A percentile compares a stretch with the other conserved stretches of the same genome.
Conservation (phyloP, 2,113 vertebrate species). For the Epinephelus moara region DNA sequence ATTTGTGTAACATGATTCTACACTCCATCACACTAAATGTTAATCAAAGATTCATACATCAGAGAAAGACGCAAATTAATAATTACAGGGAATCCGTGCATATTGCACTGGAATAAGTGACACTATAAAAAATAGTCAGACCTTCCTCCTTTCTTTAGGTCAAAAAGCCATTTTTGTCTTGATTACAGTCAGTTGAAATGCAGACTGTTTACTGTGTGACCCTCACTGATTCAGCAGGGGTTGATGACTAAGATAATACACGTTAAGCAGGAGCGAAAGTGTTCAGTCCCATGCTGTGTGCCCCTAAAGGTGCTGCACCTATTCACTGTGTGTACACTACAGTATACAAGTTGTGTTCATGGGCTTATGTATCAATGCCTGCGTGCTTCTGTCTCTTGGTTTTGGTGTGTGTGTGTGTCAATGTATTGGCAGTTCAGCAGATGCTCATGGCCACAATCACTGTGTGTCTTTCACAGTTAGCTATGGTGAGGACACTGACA, state of each 20-base stretch:
- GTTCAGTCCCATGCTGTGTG: no score
- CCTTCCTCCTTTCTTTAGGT: not conserved
- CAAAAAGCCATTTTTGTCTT: no score
- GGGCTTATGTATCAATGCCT: not conserved
- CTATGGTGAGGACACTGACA: slow-evolving; percentile 1
- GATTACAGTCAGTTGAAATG: no score
- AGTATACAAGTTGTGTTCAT: not conserved
- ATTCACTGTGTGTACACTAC: not conserved
- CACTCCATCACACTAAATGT: not conserved
- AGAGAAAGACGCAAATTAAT: not conserved
- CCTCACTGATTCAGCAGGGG: not conserved
- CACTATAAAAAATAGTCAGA: not conserved
- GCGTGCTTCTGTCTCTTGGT: not conserved
- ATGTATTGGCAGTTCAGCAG: slow-evolving; percentile 28
- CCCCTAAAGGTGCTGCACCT: not conserved
- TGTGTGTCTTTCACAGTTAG: slow-evolving; percentile 44
- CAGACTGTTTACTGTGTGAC: not conserved
- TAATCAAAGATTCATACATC: not conserved
- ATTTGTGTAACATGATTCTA: not conserved
- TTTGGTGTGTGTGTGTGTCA: not conserved
- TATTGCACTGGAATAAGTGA: not conserved
- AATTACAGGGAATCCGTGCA: not conserved
- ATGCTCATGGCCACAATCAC: slow-evolving; percentile 21
- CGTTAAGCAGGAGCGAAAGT: not conserved
- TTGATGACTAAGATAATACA: not conserved